phyloP scores from a whole-genome alignment of 2,797 vertebrate genomes.

The Loris lydekkerianus region DNA sequence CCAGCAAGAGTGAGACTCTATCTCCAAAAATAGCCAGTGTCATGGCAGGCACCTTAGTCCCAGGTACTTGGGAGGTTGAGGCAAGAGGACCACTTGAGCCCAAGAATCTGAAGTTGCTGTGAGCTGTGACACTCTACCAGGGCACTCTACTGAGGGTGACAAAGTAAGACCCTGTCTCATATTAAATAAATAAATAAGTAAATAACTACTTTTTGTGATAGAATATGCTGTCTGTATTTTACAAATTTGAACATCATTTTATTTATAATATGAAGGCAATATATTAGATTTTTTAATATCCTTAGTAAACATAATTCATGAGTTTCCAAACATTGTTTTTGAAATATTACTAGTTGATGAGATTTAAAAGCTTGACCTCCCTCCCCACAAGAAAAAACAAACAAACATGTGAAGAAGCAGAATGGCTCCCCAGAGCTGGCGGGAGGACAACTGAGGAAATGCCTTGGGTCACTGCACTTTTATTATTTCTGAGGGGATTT shows the following conservation, averaged over 20 bases:
- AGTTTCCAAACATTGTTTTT: constrained; percentile 10
- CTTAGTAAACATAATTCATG: constrained; percentile 16
- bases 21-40: too few relatives aligned
- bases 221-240: neutral
- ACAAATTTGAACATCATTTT: neutral
- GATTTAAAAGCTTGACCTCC: neutral
- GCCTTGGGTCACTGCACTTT: neutral
- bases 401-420: neutral
- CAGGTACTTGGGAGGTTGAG: too few relatives aligned
- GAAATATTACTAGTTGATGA: neutral
- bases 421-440: neutral
- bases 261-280: constrained; percentile 43
- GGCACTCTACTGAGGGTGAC: too few relatives aligned
- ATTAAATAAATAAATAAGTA: too few relatives aligned
- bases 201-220: neutral
- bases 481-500: neutral
- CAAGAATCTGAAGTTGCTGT: too few relatives aligned
- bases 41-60: too few relatives aligned
- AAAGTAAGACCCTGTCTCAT: neutral
- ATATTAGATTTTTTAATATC: constrained; percentile 5
- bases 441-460: neutral
- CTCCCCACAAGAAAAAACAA: neutral
- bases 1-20: too few relatives aligned
- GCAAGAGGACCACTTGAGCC: too few relatives aligned
- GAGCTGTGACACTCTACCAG: too few relatives aligned